Percentiles rank a stretch among this genome's conserved stretches.
Conservation (phyloP, 1,140 invertebrate species). For the Caenorhabditis briggsae region DNA sequence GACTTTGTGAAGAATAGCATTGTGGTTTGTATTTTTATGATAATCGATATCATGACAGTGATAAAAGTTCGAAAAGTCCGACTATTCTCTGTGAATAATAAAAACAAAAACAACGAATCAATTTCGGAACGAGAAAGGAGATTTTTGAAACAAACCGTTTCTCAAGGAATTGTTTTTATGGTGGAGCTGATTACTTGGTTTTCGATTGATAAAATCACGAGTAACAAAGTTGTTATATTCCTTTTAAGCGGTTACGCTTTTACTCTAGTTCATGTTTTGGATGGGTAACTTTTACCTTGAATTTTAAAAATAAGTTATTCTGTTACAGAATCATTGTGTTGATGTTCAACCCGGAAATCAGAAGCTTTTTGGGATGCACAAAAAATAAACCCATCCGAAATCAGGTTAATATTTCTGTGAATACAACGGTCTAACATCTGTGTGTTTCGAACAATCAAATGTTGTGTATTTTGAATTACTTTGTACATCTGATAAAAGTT, state of each 20-base stretch:
- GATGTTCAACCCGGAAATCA: not conserved
- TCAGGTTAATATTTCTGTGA: too few relatives aligned
- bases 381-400: not conserved
- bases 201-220: not conserved
- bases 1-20: not conserved
- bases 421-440: too few relatives aligned
- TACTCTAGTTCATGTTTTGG: not conserved
- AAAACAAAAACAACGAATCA: too few relatives aligned
- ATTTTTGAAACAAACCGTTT: not conserved
- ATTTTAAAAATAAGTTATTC: not conserved
- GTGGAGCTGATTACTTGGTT: not conserved
- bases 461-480: too few relatives aligned
- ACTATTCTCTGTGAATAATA: not conserved
- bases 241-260: not conserved
- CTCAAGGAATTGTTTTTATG: not conserved
- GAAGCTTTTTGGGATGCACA: not conserved
- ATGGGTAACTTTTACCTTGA: not conserved
- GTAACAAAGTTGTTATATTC: not conserved
- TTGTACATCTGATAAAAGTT: too few relatives aligned
- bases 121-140: not conserved
- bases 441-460: too few relatives aligned
- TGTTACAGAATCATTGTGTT: not conserved
- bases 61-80: not conserved
- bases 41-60: not conserved
- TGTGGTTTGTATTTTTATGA: not conserved